Evolutionary conservation across 1,140 invertebrate genomes (phyloP).

Genomic region (Oryctes rhinoceros): DNA sequence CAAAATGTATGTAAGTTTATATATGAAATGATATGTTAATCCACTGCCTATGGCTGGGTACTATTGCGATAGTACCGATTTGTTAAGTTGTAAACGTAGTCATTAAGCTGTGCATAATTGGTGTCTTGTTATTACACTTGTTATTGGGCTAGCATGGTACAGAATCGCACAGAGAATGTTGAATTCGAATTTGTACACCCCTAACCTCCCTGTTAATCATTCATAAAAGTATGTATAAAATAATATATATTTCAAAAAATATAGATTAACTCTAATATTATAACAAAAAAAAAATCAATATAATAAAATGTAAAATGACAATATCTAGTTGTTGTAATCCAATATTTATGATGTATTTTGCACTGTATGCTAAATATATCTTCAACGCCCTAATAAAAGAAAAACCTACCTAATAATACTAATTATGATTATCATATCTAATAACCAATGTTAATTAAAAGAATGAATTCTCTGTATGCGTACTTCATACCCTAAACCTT

Average conservation of each 20-base stretch:
- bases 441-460: neutral
- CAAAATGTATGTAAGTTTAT: constrained; percentile 15
- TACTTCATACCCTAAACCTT: neutral
- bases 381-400: constrained; percentile 19
- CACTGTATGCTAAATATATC: constrained; percentile 19
- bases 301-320: constrained; percentile 23
- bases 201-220: constrained; percentile 20
- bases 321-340: constrained; percentile 36
- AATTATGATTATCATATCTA: neutral
- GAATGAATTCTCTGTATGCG: neutral
- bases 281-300: constrained; percentile 24
- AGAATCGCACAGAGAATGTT: constrained; percentile 4
- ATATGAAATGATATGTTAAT: constrained; percentile 48
- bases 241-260: neutral
- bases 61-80: constrained; percentile 37
- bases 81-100: constrained; percentile 29
- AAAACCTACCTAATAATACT: neutral
- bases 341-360: constrained; percentile 37
- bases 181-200: constrained; percentile 13
- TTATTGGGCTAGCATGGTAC: constrained; percentile 33
- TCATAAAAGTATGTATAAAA: constrained; percentile 11
- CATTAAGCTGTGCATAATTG: constrained; percentile 19
- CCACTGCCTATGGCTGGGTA: constrained; percentile 54
- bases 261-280: constrained; percentile 11
- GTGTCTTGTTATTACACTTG: constrained; percentile 37